Evolutionary conservation across 1,140 invertebrate genomes (phyloP), one percentile per base, ranked within the genome.

Genomic region (Drosophila santomea): DNA sequence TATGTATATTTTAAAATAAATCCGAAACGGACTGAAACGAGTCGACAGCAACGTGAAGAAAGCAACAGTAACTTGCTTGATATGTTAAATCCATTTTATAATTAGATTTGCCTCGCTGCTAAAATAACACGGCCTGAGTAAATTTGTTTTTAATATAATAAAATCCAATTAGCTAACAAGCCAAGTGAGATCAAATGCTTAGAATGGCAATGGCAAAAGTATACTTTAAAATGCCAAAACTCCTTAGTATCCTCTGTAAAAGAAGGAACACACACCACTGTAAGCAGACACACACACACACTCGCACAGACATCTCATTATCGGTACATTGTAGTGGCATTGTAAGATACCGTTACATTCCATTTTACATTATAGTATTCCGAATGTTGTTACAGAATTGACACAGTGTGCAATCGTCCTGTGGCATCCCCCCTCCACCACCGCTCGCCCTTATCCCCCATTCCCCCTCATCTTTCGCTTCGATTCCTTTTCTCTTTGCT

Each of bases 381-480:
- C 39, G 12, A 77, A 64, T 80, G 47, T 58, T 66, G 66, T 66
- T 54, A 71, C 63, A 60, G 64, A 62, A 71, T 76, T 75, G 80
- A 56, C 50, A 64, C 80, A 83, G 60, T 83, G 80, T 83, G 80
- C 75, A 84, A 47, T 72, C 64, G 80, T 79, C 52, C 59, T 56
- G 45, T 68, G 61, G 47, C 61, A 50, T 43, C 20, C 28, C n/a
- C 15, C 7, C 38, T 2, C 14, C 28, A 45, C 10, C 54, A 45
- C 10, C 54, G 2, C 23, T 5, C 20, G 20, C 0, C 23, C 23
- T 7, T 32, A 32, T 32, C 17, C 45, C 17, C 35, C n/a, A 8
- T 11, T 35, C 15, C 12, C 20, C 10, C 10, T 7, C 38, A 66
- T 54, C 47, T 11, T 54, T 45, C 32, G 47, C 61, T 66, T 68